phyloP scores from a whole-genome alignment of 92 coral and sea anemone species.

The Heteractis magnifica region DNA sequence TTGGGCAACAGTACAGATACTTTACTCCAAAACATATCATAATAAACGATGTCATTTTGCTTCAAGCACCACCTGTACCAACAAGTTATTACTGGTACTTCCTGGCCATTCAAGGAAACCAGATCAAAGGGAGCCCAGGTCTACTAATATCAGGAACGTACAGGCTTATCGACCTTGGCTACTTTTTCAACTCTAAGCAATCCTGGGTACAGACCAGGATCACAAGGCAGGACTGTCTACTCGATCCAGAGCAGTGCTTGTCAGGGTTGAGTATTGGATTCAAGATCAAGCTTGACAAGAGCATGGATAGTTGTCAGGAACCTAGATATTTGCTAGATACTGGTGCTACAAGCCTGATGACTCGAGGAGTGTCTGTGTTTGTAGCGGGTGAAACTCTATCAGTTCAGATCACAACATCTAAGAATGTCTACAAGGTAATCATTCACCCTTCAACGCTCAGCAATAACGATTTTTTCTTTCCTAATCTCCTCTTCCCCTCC shows the following conservation, averaged over 20 bases:
- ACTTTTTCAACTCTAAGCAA: slow-evolving; percentile 48
- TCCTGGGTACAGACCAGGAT: slow-evolving; percentile 70
- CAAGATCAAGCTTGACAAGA: slow-evolving; percentile 72
- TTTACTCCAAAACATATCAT: background rate
- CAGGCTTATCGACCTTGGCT: slow-evolving; percentile 71
- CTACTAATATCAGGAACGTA: slow-evolving; percentile 66
- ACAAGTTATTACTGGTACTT: slow-evolving; percentile 97
- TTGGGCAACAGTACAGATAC: background rate
- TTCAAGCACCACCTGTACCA: slow-evolving; percentile 73
- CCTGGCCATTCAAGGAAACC: slow-evolving; percentile 60
- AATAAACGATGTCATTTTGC: background rate
- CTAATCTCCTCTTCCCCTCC: no score
- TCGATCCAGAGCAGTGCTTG: slow-evolving; percentile 66
- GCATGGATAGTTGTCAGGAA: slow-evolving; percentile 46
- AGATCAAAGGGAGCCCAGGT: slow-evolving; percentile 71
- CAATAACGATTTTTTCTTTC: no score
- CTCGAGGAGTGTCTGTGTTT: slow-evolving; percentile 81
- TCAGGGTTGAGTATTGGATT: slow-evolving; percentile 81
- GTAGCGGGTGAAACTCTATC: slow-evolving; percentile 54
- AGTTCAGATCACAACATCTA: slow-evolving; percentile 63
- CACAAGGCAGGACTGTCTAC: slow-evolving; percentile 57
- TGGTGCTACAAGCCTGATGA: slow-evolving; percentile 71
- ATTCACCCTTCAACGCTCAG: no score
- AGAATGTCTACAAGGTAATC: slow-evolving; percentile 68
- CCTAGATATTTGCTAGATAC: slow-evolving; percentile 85